Percentiles rank a stretch among this genome's conserved stretches.
Conservation (phyloP, 2,888 invertebrate species). For the Macaria liturata region DNA sequence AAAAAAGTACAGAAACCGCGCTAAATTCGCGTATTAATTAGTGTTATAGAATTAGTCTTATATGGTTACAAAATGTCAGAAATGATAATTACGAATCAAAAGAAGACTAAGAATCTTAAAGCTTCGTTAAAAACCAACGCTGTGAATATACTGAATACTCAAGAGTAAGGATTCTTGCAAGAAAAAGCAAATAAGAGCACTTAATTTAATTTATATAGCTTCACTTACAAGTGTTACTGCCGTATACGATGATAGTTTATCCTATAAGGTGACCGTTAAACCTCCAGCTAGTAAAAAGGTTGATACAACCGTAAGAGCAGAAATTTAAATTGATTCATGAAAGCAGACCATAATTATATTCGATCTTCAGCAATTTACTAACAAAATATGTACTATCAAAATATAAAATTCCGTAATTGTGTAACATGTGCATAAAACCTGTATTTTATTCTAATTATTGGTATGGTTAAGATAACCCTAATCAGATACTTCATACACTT, state of each 20-base stretch:
- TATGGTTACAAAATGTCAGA: too few species aligned
- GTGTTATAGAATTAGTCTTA: too few species aligned
- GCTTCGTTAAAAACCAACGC: too few species aligned
- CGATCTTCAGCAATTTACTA: background rate
- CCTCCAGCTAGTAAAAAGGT: conserved; percentile 30
- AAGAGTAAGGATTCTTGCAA: too few species aligned
- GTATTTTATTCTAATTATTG: conserved; percentile 52
- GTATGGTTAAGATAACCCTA: conserved; percentile 34
- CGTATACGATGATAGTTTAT: conserved; percentile 23
- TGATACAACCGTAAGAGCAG: conserved; percentile 20
- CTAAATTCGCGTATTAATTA: too few species aligned
- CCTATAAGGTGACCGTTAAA: conserved; percentile 29
- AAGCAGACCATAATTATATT: too few species aligned
- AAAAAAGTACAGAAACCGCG: too few species aligned
- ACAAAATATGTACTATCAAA: background rate
- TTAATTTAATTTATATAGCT: conserved; percentile 28
- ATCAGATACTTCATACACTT: conserved; percentile 25
- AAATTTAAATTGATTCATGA: too few species aligned
- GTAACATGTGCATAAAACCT: conserved; percentile 31
- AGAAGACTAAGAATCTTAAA: background rate
- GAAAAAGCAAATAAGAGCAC: conserved; percentile 16
- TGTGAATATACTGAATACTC: too few species aligned
- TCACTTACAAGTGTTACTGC: conserved; percentile 24
- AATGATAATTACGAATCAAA: conserved; percentile 14
- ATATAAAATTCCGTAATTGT: background rate